A percentile compares a stretch with the other conserved stretches of the same genome.
phyloP scores from a whole-genome alignment of 1,140 invertebrate species.

The Lepidurus arcticus region DNA sequence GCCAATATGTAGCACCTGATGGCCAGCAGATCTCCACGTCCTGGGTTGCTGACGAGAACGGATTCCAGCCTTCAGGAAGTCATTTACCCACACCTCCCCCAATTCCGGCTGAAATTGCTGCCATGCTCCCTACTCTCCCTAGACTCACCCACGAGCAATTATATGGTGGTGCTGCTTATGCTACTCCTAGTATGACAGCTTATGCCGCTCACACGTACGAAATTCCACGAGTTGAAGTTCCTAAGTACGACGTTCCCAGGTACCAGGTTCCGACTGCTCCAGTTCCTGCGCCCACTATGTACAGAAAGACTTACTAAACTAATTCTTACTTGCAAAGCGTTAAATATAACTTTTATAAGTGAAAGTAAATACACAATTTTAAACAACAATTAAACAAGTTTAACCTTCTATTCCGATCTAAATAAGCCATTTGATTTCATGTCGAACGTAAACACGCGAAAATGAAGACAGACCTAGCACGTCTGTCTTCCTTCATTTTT shows the following conservation, averaged over 20 bases:
- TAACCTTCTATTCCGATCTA: too few species aligned
- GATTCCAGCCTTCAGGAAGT: conserved; percentile 39
- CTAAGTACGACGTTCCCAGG: not conserved
- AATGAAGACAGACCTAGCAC: too few species aligned
- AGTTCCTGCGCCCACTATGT: not conserved
- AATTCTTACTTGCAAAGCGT: too few species aligned
- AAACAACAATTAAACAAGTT: too few species aligned
- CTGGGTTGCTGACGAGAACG: conserved; percentile 40
- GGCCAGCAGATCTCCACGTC: conserved; percentile 35
- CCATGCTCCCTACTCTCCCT: conserved; percentile 24
- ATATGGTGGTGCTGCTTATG: not conserved
- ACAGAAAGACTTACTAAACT: too few species aligned
- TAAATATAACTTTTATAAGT: too few species aligned
- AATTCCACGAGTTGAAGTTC: not conserved
- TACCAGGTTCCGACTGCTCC: not conserved
- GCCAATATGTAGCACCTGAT: conserved; percentile 37
- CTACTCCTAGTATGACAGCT: not conserved
- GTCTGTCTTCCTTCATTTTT: too few species aligned
- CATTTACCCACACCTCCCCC: conserved; percentile 38
- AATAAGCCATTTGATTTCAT: too few species aligned
- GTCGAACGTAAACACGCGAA: too few species aligned
- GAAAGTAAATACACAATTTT: too few species aligned
- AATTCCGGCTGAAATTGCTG: conserved; percentile 32
- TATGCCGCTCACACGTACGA: not conserved
- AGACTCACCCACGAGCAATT: conserved; percentile 1